Base-by-base conservation (phyloP, 1,140 invertebrate species). In the Zeugodacus cucurbitae region DNA sequence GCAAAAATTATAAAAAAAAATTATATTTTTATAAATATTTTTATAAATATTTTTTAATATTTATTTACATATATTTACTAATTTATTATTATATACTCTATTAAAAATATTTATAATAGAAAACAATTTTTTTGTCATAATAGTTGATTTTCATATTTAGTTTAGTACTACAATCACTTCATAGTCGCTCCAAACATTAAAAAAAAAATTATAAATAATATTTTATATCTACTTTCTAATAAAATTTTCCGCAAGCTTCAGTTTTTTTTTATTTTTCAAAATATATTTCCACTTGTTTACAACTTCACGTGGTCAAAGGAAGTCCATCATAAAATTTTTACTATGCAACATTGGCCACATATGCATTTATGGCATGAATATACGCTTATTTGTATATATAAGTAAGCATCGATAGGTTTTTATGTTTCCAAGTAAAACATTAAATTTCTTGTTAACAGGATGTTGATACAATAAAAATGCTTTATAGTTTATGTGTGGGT, bases 371-470 rank as follows among this genome's bases (percentile, higher is more conserved):
- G 32, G n/a, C n/a, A n/a, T 32, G 4, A 34, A 4, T 26, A 67
- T 34, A 0, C 32, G 37, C 20, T 59, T 20, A 20, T 59, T 0
- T n/a, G 22, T 59, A 22, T 59, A 6, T 59, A 22, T 22, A 59
- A n/a, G 22, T 3, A 7, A 8, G n/a, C 58, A 62, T 62, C 26
- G 22, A 62, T 62, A 62, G 1, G 5, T 41, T 41, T 74, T 74
- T 74, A 74, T 7, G 34, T 2, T 74, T 74, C 34, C 32, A 37
- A 41, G 67, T 37, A 41, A 74, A 74, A 74, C 67, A 41, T 74
- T 17, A 74, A 74, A 74, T 20, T 74, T 22, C 17, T 32, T 74
- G 37, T 74, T 74, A 74, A 74, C 67, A 74, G 67, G 67, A 74
- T 74, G 67, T 74, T 74, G 34, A 74, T 74, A 41, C 20, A 37